Evolutionary conservation across 2,888 invertebrate genomes (phyloP).

Genomic region (Drosophila meridionalis): DNA sequence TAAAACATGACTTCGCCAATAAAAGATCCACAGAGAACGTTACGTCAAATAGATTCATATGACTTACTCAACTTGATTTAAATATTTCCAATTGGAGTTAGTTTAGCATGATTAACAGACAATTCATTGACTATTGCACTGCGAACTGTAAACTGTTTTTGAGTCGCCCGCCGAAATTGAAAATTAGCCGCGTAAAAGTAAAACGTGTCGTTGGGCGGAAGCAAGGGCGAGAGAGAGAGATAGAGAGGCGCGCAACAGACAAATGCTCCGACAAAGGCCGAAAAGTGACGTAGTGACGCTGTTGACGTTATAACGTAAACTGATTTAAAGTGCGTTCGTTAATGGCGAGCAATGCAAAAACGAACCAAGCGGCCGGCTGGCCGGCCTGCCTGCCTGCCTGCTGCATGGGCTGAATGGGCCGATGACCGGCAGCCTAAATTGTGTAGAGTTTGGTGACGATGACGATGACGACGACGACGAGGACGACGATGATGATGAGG

Average conservation of each 20-base stretch:
- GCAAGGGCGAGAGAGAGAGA: not conserved
- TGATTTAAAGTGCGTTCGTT: constrained; percentile 75
- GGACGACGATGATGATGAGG: constrained; percentile 3
- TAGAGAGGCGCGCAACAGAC: constrained; percentile 15
- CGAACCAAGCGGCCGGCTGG: constrained; percentile 47
- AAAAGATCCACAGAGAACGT: too few species aligned
- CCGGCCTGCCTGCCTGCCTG: constrained; percentile 23
- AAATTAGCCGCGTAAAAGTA: constrained; percentile 53
- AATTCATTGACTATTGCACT: constrained; percentile 4
- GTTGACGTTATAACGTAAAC: constrained; percentile 74
- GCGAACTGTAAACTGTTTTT: constrained; percentile 2
- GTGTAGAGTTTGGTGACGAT: constrained; percentile 75
- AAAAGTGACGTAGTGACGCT: constrained; percentile 67
- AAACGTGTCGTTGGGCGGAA: constrained; percentile 29
- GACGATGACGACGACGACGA: constrained; percentile 10
- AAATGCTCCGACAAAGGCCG: constrained; percentile 16
- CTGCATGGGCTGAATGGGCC: constrained; percentile 39
- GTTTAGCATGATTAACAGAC: not conserved
- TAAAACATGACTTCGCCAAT: not conserved
- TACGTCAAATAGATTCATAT: not conserved
- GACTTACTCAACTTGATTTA: constrained; percentile 25
- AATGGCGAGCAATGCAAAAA: constrained; percentile 34
- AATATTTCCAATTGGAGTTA: not conserved
- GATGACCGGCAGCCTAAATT: constrained; percentile 58
- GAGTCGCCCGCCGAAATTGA: constrained; percentile 31